These are phyloP conservation scores for Oncopodura yosiiana DNA, from an alignment of 1,140 invertebrate species.

Conservation along the genomic window DNA sequence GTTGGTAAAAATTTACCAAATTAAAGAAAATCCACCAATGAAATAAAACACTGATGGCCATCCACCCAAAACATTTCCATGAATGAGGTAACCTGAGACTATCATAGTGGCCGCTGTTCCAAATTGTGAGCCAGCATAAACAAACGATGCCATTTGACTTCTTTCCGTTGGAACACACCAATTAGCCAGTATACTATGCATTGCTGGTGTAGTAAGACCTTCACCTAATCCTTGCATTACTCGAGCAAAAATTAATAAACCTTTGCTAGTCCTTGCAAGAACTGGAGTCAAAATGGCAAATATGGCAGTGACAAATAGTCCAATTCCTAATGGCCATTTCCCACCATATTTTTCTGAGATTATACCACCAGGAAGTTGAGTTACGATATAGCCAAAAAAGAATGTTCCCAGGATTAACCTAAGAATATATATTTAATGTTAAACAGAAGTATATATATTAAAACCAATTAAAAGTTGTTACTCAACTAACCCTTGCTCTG, in stretches of 20 bases:
- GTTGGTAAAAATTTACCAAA: no score
- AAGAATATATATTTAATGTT: not conserved
- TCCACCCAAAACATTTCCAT: slow-evolving; percentile 36
- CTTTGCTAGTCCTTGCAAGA: slow-evolving; percentile 51
- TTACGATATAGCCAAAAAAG: slow-evolving; percentile 71
- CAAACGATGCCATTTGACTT: slow-evolving; percentile 35
- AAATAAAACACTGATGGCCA: slow-evolving; percentile 48
- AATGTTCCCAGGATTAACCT: slow-evolving; percentile 62
- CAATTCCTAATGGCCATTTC: slow-evolving; percentile 46
- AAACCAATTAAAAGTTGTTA: not conserved
- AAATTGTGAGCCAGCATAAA: slow-evolving; percentile 27
- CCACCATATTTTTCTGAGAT: slow-evolving; percentile 40
- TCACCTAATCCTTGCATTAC: slow-evolving; percentile 72
- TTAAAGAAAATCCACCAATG: slow-evolving; percentile 37
- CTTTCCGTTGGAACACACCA: slow-evolving; percentile 46
- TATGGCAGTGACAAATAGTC: slow-evolving; percentile 60
- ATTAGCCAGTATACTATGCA: slow-evolving; percentile 45
- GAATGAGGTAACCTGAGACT: slow-evolving; percentile 26
- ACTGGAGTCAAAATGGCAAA: slow-evolving; percentile 59
- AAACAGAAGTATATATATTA: not conserved
- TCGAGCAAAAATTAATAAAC: slow-evolving; percentile 51
- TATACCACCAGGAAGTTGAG: slow-evolving; percentile 77
- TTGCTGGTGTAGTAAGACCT: slow-evolving; percentile 65
- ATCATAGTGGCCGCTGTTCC: slow-evolving; percentile 29
- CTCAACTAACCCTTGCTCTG: slow-evolving; percentile 53